Evolutionary conservation across 1,140 invertebrate species (phyloP), one percentile per base, ranked within the genome.

Genomic region (Branchinecta lynchi): DNA sequence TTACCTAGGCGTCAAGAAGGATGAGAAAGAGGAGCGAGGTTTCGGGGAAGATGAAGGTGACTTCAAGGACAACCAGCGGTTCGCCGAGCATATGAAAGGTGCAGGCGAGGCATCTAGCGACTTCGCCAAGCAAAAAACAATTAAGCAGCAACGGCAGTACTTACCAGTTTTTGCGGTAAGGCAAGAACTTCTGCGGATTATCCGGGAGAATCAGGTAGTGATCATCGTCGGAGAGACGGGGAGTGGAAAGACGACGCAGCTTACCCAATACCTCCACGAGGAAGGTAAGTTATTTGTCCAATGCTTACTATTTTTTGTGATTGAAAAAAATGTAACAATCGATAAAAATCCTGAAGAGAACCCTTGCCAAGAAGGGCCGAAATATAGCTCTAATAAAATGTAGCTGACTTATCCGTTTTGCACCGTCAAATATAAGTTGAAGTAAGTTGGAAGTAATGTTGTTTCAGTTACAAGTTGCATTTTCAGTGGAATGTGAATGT

Each of bases 161-260:
- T 80, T 99, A 15, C 97, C 97, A 0, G 95, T 93, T 0, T 99
- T 96, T 81, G 95, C 95, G 44, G 92, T 94, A 0, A 83, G 94
- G 46, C 92, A 98, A 78, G 89, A 98, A 77, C 79, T 98, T 9
- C 79, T 97, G 67, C 93, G 92, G 75, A 85, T 98, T 45, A 96
- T 99, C 32, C 81, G 94, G 68, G 95, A 98, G 75, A 98, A 98
- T 78, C 93, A 83, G 72, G 89, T 98, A 7, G 89, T 98, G 8
- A 90, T 99, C 72, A 95, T 98, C 75, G 93, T 98, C 0, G 93
- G 96, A 74, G 97, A 99, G 81, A 99, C 97, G 21, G 97, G 97
- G 15, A 96, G 92, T 75, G 97, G 96, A 65, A 99, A 99, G 80
- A 99, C 96, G 0, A 98, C 95, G 0, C 96, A 99, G 78, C 81